Conservation (phyloP, 2,797 vertebrate genomes). For the Rhadinocentrus ornatus region DNA sequence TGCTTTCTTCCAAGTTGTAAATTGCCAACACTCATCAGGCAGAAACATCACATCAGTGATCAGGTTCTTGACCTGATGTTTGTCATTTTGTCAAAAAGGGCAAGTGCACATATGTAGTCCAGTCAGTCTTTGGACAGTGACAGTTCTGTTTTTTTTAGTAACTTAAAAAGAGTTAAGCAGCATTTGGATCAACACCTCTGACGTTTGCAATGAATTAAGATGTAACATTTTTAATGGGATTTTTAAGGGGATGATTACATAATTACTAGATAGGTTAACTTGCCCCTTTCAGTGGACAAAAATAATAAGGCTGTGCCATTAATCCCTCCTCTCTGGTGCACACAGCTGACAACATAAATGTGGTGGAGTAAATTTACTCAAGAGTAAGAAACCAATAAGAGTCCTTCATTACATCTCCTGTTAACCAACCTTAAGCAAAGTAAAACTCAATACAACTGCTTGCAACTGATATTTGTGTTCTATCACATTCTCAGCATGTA, state of each 20-base stretch:
- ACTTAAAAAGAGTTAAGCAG: not conserved
- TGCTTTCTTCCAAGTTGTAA: conserved; percentile 29
- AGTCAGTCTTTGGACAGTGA: not conserved
- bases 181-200: too few relatives aligned
- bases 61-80: not conserved
- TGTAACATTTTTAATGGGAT: not conserved
- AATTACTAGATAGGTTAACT: not conserved
- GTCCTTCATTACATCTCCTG: not conserved
- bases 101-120: not conserved
- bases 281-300: too few relatives aligned
- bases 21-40: conserved; percentile 21
- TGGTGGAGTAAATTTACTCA: too few relatives aligned
- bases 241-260: not conserved
- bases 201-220: not conserved
- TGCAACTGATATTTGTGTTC: not conserved
- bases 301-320: too few relatives aligned
- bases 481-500: not conserved
- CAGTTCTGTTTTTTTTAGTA: conserved; percentile 1
- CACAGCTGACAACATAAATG: too few relatives aligned
- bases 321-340: too few relatives aligned
- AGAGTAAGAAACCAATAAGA: not conserved
- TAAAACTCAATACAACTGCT: not conserved
- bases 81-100: not conserved
- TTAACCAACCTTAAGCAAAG: not conserved
- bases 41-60: conserved; percentile 16